Base-by-base conservation (phyloP, 2,797 vertebrate genomes). In the Aratinga solstitialis region DNA sequence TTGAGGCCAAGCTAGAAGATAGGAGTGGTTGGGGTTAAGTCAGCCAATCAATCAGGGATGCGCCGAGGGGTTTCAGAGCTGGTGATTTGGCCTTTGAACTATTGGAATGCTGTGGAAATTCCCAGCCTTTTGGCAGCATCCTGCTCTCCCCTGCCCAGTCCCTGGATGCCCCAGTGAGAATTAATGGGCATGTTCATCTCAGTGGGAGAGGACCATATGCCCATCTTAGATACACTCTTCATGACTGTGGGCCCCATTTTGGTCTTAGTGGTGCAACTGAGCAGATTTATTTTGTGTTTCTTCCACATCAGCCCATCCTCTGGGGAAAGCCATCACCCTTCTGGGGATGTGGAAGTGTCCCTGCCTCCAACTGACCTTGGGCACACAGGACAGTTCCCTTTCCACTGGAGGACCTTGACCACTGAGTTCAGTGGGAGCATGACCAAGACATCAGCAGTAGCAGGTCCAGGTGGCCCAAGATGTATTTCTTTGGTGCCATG, bases 231-330 rank as follows among this genome's bases (percentile, higher is more conserved):
- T n/a, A 40, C 0, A 0, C 59, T 71, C 30, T 47, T 85, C 24
- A 48, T 34, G 62, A 30, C 24, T 61, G 34, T 61, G 68, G 65
- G 56, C 27, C 87, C 38, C 43, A 3, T 78, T 85, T 68, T 72
- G 76, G 65, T 86, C 79, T 91, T 73, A 58, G 75, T 74, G 61
- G 75, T 90, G 65, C 75, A 63, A 63, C 45, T 43, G 42, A 92
- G 66, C 4, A 43, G 72, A 81, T 68, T n/a, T 38, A 30, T 24
- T 75, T 84, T 54, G 47, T 0, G 0, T 86, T 89, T 87, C 43
- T 78, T 54, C 32, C 24, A 20, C 0, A 0, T 72, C 36, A 51
- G 51, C 48, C 29, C 65, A 27, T 63, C 40, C 40, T 53, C 68
- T 36, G n/a, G 58, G 62, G 34, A 74, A 51, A 56, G n/a, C 27